Base-by-base conservation (phyloP, 2,888 invertebrate genomes). In the Caenorhabditis afra region DNA sequence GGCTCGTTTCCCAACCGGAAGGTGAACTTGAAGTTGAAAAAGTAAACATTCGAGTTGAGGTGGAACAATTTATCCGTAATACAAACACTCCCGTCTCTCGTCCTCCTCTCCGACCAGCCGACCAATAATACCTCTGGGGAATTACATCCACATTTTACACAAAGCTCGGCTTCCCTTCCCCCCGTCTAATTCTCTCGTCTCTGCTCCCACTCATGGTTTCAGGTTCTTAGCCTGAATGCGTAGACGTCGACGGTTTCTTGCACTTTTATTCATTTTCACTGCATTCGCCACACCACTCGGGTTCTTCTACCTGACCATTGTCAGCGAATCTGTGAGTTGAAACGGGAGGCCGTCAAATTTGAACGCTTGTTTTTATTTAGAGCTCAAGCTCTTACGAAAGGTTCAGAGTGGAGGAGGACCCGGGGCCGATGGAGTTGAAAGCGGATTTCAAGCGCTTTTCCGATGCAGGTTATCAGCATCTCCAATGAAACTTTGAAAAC, bases 61-160 rank as follows among this genome's bases (percentile, higher is more conserved):
- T 11, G 47, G 70, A 64, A 71, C 71, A 71, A 64, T 61, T 57
- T 62, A 58, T 58, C 58, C 58, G 62, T 57, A 71, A 71, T 71
- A 62, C 71, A 71, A 71, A 71, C 64, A 71, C 8, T 45, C 62
- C 7, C 18, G 5, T 14, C 50, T 49, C 44, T 50, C 45, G n/a
- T n/a, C 45, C 52, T 23, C 10, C 35, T 16, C 47, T 12, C n/a
- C 18, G 16, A 16, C 18, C 29, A 29, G 7, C 29, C 29, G 7
- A 29, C 41, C 41, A 41, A 41, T 41, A 41, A 57, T 71, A 71
- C 71, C 71, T 71, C 44, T 64, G 62, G 62, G n/a, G 71, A 71
- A 71, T 71, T 71, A 49, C 57, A 62, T 64, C 2, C 57, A 44
- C 53, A 50, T 39, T 47, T 67, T 39, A 14, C 29, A n/a, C 23